Evolutionary conservation across 2,888 invertebrate genomes (phyloP), one percentile per base, ranked within the genome.

Genomic region (Xylophagus ater): DNA sequence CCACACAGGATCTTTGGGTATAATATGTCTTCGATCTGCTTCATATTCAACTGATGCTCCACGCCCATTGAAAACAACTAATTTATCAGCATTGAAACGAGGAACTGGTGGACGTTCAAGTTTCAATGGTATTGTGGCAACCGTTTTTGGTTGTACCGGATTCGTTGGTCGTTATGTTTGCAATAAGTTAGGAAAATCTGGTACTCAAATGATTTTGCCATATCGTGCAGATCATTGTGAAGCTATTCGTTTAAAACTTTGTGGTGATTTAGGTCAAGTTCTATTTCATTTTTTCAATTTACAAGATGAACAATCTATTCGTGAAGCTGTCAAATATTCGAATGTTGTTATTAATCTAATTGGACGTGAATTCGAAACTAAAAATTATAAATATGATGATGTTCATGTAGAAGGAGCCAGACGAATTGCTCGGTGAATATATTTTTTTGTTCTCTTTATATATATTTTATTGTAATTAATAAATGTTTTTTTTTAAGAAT

Each of bases 41-140:
- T 41, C 49, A 36, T 56, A 55, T 42, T 54, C 58, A 3, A 49
- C 56, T 2, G 62, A 65, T 34, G 49, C 46, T 3, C 58, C 61
- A 14, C 59, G 63, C 20, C 60, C 61, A 3, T 45, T 65, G 15
- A 67, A 62, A 46, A 69, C 61, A 35, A 70, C 71, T 45, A 80
- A 79, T 62, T 56, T 78, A 38, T 71, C 81, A 7, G 66, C 75
- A 1, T 70, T 86, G 57, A 86, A 81, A 60, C 71, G 82, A 47
- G 90, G 89, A 19, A 85, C 88, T 14, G 90, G 89, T 10, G 97
- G 96, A 13, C 78, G 98, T 23, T 84, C 86, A 50, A 96, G 94
- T 56, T 98, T 97, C 63, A 97, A 86, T 67, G 98, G 98, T 1
- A 73, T 87, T 39, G 92, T 97, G 3, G 92, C 89, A n/a, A 98